Base-by-base conservation (phyloP, 2,888 invertebrate species). In the Lepidocyrtoides sp. region DNA sequence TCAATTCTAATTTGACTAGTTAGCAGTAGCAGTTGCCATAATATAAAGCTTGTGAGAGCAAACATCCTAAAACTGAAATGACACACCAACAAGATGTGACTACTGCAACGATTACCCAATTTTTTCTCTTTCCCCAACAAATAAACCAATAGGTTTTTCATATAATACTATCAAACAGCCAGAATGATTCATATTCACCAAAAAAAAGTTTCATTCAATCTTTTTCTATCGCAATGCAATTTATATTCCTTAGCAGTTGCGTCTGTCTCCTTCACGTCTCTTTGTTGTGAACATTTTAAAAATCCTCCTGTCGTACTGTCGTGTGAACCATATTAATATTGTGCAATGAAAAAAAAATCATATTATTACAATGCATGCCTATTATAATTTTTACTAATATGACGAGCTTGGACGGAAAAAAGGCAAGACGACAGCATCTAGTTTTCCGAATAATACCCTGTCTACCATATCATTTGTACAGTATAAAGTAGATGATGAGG, bases 381-480 rank as follows among this genome's bases (percentile, higher is more conserved):
- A 82, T 36, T n/a, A n/a, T n/a, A n/a, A n/a, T n/a, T n/a, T n/a
- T n/a, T n/a, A n/a, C n/a, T n/a, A n/a, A 3, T 72, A 48, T 48
- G 26, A 79, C 29, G 79, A 86, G n/a, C 17, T 48, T 63, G 79
- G 36, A 51, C 44, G 23, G 81, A 44, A 87, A 85, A 51, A 79
- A 85, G 17, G 10, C 23, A 79, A 81, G 66, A 81, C 51, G 69
- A 69, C 79, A 79, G 81, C 44, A 57, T 17, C 86, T 23, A 63
- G 32, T 60, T 86, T 86, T 77, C 48, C n/a, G 48, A 86, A 63
- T 75, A 60, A 86, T 86, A 57, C 60, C 57, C n/a, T 69, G 54
- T 86, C 60, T 72, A 82, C 69, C 66, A 87, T 54, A 69, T 79
- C 87, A 79, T 44, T 87, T 54, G 79, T 81, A 51, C 66, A 66